These are phyloP conservation scores for Sinelater perroti DNA, from an alignment of 2,888 invertebrate genomes.

Conservation along the genomic window DNA sequence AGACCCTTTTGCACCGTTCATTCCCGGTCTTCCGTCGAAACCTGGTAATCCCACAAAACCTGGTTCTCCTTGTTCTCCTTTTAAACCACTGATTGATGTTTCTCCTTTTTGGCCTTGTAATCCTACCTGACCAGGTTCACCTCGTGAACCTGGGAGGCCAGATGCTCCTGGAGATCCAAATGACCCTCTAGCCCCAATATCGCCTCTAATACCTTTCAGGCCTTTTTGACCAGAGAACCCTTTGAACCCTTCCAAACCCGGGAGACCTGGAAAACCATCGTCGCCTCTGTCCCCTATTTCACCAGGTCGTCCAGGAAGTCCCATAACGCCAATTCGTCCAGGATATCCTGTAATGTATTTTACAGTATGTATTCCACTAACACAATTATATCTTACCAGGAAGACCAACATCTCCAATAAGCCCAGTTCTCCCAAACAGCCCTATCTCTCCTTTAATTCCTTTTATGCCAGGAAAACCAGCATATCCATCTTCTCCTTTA, in stretches of 20 bases:
- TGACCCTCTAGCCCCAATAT: constrained; percentile 52
- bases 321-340: constrained; percentile 55
- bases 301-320: constrained; percentile 46
- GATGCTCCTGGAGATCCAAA: constrained; percentile 56
- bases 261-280: constrained; percentile 53
- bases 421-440: constrained; percentile 41
- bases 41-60: constrained; percentile 65
- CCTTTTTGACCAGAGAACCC: constrained; percentile 65
- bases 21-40: constrained; percentile 62
- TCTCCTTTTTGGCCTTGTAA: constrained; percentile 64
- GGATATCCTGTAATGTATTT: constrained; percentile 43
- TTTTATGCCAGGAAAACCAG: constrained; percentile 51
- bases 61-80: constrained; percentile 67
- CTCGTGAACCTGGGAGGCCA: constrained; percentile 60
- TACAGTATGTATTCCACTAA: too few relatives aligned
- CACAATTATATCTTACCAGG: constrained; percentile 47
- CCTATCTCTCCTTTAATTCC: constrained; percentile 55
- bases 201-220: constrained; percentile 61
- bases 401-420: constrained; percentile 41
- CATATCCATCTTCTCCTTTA: constrained; percentile 51
- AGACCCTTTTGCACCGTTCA: constrained; percentile 58
- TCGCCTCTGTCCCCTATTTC: constrained; percentile 34
- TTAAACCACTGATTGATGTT: constrained; percentile 68
- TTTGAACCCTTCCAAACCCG: constrained; percentile 52
- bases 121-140: constrained; percentile 59